phyloP scores from a whole-genome alignment of 2,888 invertebrate species.

The Parapristionchus giblindavisi region DNA sequence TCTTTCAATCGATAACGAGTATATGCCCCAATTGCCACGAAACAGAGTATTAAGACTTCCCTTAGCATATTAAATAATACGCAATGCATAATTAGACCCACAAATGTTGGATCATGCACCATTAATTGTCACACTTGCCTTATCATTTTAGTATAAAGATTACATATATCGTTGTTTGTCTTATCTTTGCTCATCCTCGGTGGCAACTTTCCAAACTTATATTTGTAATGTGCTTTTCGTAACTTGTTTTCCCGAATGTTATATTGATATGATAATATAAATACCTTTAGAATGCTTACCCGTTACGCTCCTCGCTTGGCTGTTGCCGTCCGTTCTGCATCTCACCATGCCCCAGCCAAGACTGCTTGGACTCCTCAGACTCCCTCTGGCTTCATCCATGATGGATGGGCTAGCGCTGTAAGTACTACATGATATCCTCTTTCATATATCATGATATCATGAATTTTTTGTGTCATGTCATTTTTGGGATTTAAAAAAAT shows the following conservation, averaged over 20 bases:
- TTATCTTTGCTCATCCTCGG: not conserved
- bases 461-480: too few relatives aligned
- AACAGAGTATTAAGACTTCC: too few relatives aligned
- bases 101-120: too few relatives aligned
- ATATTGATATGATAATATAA: too few relatives aligned
- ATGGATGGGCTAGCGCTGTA: constrained; percentile 66
- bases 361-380: constrained; percentile 46
- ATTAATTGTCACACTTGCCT: too few relatives aligned
- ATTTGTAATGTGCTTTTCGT: constrained; percentile 39
- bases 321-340: constrained; percentile 46
- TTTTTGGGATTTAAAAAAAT: too few relatives aligned
- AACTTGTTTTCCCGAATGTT: constrained; percentile 58
- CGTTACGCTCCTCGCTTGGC: constrained; percentile 55
- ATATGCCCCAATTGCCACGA: too few relatives aligned
- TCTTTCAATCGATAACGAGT: too few relatives aligned
- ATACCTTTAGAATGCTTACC: constrained; percentile 51
- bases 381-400: constrained; percentile 60
- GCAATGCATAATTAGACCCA: too few relatives aligned
- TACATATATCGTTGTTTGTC: not conserved
- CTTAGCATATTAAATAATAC: too few relatives aligned
- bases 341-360: constrained; percentile 25
- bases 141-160: too few relatives aligned
- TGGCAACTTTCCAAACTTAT: not conserved
- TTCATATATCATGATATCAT: not conserved
- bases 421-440: constrained; percentile 41